Percentiles rank a stretch among this genome's conserved stretches.
These are phyloP conservation scores for Aphaenogaster rudis DNA, from an alignment of 1,140 invertebrate species.

Conservation along the genomic window DNA sequence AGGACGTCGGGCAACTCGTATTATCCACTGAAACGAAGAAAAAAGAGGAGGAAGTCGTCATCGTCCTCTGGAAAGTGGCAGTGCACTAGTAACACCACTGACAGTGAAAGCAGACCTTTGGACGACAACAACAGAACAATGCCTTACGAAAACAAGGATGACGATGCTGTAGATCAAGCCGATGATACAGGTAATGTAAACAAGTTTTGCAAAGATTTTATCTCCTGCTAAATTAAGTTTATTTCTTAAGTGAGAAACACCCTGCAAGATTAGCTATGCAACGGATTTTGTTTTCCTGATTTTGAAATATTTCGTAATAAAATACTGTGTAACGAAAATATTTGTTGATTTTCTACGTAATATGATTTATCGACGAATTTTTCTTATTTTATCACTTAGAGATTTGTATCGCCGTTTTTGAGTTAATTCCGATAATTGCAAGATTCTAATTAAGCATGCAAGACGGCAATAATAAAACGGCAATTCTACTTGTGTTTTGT, in stretches of 20 bases:
- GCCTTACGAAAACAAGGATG: constrained; percentile 81
- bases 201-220: constrained; percentile 49
- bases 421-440: constrained; percentile 14
- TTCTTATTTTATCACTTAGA: constrained; percentile 1
- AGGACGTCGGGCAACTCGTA: constrained; percentile 79
- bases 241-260: constrained; percentile 5
- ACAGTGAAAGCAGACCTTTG: constrained; percentile 74
- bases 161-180: constrained; percentile 72
- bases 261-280: constrained; percentile 1
- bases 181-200: constrained; percentile 81
- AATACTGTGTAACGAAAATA: background rate
- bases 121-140: constrained; percentile 79
- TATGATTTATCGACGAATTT: constrained; percentile 13
- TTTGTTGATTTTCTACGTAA: background rate
- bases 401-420: background rate
- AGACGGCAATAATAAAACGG: constrained; percentile 22
- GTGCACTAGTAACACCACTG: constrained; percentile 69
- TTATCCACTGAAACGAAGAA: constrained; percentile 80
- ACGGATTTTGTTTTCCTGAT: background rate
- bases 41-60: constrained; percentile 84
- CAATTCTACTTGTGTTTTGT: constrained; percentile 81
- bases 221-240: background rate
- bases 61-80: constrained; percentile 83
- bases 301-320: constrained; percentile 35
- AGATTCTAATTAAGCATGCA: constrained; percentile 31